These are phyloP conservation scores for Cantharis lateralis DNA, from an alignment of 2,888 invertebrate species.

Conservation along the genomic window DNA sequence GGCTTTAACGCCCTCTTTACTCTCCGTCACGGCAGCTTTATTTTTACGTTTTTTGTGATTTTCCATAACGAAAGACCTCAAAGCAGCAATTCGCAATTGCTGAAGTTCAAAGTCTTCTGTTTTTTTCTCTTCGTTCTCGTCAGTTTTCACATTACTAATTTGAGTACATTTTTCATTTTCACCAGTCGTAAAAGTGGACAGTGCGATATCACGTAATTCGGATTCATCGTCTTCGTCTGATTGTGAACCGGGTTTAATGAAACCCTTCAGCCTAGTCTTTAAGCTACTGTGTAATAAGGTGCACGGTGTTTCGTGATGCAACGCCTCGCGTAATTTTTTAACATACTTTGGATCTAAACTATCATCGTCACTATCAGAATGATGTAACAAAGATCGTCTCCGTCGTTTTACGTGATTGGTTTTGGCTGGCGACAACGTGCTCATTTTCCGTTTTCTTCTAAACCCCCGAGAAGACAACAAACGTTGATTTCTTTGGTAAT, in stretches of 20 bases:
- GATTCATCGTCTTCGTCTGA: conserved; percentile 26
- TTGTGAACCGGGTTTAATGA: conserved; percentile 34
- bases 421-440: neutral
- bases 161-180: neutral
- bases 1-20: conserved; percentile 16
- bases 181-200: conserved; percentile 6
- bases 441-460: neutral
- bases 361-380: conserved; percentile 36
- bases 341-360: conserved; percentile 38
- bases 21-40: conserved; percentile 44
- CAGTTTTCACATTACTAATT: neutral
- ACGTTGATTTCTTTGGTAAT: neutral
- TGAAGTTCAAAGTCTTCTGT: conserved; percentile 60
- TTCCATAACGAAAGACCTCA: conserved; percentile 70
- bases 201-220: conserved; percentile 21
- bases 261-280: conserved; percentile 46
- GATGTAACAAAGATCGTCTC: neutral
- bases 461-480: neutral
- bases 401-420: neutral
- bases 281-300: conserved; percentile 46
- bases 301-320: conserved; percentile 50
- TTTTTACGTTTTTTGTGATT: conserved; percentile 65
- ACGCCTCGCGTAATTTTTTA: conserved; percentile 61
- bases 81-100: conserved; percentile 66
- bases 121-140: conserved; percentile 8